phyloP scores from a whole-genome alignment of 2,888 invertebrate genomes.

The Noctua pronuba region DNA sequence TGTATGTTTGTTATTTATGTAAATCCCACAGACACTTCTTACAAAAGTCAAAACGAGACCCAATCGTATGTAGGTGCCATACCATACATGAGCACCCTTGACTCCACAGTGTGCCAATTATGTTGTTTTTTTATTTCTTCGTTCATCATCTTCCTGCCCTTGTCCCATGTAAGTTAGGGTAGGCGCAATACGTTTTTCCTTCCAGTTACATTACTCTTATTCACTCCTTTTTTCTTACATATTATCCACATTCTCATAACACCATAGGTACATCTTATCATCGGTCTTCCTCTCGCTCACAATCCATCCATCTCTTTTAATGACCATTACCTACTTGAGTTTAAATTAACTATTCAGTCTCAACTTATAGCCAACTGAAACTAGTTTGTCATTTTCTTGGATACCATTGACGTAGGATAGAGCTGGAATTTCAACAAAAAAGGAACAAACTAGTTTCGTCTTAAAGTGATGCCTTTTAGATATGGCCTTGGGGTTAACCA shows the following conservation, averaged over 20 bases:
- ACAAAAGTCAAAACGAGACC: no score
- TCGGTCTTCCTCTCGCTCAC: background rate
- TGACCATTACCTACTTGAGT: no score
- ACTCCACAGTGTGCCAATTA: background rate
- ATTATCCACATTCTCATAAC: background rate
- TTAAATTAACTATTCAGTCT: no score
- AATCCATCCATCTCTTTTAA: no score
- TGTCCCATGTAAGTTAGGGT: background rate
- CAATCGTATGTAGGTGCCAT: no score
- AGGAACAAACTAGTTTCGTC: background rate
- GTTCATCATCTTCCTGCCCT: background rate
- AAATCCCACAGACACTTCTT: no score
- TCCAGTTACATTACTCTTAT: background rate
- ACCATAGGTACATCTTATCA: no score
- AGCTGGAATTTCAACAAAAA: background rate
- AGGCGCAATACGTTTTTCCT: background rate
- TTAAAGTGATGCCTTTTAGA: background rate
- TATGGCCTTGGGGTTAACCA: constrained; percentile 19
- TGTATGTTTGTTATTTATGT: no score
- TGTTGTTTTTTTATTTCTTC: background rate
- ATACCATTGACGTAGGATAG: background rate
- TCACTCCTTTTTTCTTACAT: no score
- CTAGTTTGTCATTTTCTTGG: background rate
- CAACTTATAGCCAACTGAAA: background rate
- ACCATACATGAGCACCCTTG: no score